Conservation (phyloP, 2,797 vertebrate genomes). For the Aselliscus stoliczkanus region DNA sequence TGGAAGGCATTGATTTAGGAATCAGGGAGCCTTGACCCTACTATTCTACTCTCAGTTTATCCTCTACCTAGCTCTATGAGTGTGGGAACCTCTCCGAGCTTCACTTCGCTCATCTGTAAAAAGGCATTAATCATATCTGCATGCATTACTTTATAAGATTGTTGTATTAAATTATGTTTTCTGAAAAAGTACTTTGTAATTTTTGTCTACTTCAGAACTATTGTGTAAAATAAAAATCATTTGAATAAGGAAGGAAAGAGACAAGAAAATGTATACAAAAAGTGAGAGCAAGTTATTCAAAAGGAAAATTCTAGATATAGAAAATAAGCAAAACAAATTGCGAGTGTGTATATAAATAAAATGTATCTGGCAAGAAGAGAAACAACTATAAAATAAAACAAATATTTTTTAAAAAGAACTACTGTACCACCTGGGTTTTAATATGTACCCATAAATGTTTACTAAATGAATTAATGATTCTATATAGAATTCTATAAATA, state of each 20-base stretch:
- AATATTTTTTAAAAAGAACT: not conserved
- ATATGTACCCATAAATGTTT: not conserved
- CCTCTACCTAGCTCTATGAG: not conserved
- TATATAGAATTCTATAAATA: not conserved
- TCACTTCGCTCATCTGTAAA: constrained; percentile 35
- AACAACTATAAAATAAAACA: not conserved
- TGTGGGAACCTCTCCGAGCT: not conserved
- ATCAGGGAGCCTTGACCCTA: not conserved
- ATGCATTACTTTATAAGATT: not conserved
- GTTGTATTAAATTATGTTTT: not conserved
- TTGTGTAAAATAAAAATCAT: not conserved
- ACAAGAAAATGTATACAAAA: not conserved
- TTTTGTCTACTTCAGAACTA: not conserved
- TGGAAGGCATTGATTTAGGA: not conserved
- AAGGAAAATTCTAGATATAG: not conserved
- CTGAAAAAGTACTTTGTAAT: constrained; percentile 26
- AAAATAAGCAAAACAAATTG: not conserved
- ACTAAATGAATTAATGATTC: not conserved
- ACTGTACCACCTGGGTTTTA: not conserved
- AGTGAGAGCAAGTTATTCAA: not conserved
- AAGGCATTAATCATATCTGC: not conserved
- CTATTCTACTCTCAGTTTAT: not conserved
- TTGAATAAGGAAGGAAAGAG: not conserved
- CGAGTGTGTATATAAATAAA: not conserved
- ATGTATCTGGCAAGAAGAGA: not conserved